Conservation (phyloP, 2,797 vertebrate species). For the Decapterus maruadsi region DNA sequence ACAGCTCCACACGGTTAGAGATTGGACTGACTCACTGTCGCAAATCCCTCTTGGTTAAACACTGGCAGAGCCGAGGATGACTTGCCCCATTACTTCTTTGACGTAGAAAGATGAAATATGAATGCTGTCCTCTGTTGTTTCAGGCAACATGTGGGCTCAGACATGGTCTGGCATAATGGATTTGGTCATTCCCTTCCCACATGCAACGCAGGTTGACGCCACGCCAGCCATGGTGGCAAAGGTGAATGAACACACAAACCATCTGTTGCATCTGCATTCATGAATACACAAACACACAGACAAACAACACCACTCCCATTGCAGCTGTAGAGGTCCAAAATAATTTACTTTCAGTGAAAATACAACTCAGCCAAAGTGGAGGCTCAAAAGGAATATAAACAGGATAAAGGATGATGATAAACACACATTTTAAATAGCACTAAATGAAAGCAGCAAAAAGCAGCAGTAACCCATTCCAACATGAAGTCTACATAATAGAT, state of each 20-base stretch:
- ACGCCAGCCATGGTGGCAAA: slow-evolving; percentile 94
- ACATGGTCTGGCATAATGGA: slow-evolving; percentile 96
- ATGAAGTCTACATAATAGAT: not conserved
- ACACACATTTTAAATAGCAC: not conserved
- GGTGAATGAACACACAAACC: slow-evolving; percentile 80
- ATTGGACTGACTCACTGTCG: slow-evolving; percentile 48
- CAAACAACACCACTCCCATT: not conserved
- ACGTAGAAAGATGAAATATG: not conserved
- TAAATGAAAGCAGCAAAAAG: not conserved
- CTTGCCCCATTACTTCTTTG: slow-evolving; percentile 8
- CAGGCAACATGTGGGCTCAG: slow-evolving; percentile 99
- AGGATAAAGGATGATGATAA: slow-evolving; percentile 20
- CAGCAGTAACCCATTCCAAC: slow-evolving; percentile 19
- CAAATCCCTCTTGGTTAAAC: slow-evolving; percentile 63
- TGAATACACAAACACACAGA: slow-evolving; percentile 11
- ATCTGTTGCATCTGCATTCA: slow-evolving; percentile 19
- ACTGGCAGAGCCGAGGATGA: slow-evolving; percentile 38
- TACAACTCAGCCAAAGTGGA: not conserved
- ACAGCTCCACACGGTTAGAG: slow-evolving; percentile 69
- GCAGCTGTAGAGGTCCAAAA: slow-evolving; percentile 14
- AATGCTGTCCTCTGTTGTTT: slow-evolving; percentile 47
- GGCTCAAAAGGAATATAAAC: slow-evolving; percentile 11
- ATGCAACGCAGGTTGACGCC: slow-evolving; percentile 92
- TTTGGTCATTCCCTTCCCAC: slow-evolving; percentile 90
- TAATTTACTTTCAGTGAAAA: slow-evolving; percentile 13